These are phyloP conservation scores for Phorcus lineatus DNA, from an alignment of 2,888 invertebrate genomes.

Conservation along the genomic window DNA sequence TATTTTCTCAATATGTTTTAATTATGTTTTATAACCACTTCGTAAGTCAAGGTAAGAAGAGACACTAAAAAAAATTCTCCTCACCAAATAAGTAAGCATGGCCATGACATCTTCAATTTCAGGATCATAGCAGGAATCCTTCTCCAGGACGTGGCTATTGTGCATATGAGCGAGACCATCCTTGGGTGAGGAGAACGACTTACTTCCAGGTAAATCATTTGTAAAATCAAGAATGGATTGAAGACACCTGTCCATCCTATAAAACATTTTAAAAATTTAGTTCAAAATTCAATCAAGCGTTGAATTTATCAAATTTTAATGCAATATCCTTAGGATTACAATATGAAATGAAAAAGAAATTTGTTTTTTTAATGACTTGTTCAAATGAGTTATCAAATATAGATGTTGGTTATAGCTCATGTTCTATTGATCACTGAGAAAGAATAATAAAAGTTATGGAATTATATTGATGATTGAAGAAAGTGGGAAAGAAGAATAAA, in stretches of 20 bases:
- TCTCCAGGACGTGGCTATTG: slow-evolving; percentile 67
- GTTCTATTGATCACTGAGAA: too few relatives aligned
- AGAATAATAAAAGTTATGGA: too few relatives aligned
- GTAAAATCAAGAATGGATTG: slow-evolving; percentile 59
- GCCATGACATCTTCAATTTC: slow-evolving; percentile 67
- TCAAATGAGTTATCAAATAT: too few relatives aligned
- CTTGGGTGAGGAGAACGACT: slow-evolving; percentile 61
- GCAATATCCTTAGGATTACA: too few relatives aligned
- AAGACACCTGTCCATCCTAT: slow-evolving; percentile 65
- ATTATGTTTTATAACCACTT: too few relatives aligned
- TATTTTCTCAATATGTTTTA: too few relatives aligned
- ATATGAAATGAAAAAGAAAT: too few relatives aligned
- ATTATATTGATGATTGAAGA: too few relatives aligned
- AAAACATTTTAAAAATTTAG: neutral
- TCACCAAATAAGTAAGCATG: slow-evolving; percentile 67
- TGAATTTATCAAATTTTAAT: too few relatives aligned
- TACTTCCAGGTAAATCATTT: slow-evolving; percentile 56
- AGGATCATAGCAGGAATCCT: slow-evolving; percentile 71
- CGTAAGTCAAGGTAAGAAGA: too few relatives aligned
- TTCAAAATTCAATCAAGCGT: neutral
- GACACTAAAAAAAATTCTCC: slow-evolving; percentile 29
- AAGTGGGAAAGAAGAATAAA: neutral
- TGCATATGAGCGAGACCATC: slow-evolving; percentile 67
- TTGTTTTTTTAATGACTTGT: too few relatives aligned
- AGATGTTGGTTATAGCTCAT: too few relatives aligned